A percentile compares a stretch with the other conserved stretches of the same genome.
These are phyloP conservation scores for Scomber japonicus DNA, from an alignment of 2,113 vertebrate species.

Conservation along the genomic window DNA sequence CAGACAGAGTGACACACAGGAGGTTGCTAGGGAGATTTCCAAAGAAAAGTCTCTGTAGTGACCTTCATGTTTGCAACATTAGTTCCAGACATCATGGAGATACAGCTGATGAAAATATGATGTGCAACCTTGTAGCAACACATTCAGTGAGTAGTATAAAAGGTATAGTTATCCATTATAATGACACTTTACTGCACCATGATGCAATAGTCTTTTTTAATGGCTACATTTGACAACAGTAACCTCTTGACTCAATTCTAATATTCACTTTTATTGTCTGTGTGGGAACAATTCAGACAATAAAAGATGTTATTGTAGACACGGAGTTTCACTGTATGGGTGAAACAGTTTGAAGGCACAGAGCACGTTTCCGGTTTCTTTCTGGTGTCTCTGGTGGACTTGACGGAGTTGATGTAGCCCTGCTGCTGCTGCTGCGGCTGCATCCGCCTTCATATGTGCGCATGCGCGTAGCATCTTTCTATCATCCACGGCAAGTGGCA, in stretches of 20 bases:
- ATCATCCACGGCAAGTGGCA: slow-evolving; percentile 38
- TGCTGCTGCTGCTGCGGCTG: slow-evolving; percentile 29
- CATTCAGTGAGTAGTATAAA: not conserved
- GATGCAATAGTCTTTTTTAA: too few relatives aligned
- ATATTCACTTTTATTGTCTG: too few relatives aligned
- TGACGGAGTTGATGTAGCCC: slow-evolving; percentile 18
- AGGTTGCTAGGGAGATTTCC: slow-evolving; percentile 4
- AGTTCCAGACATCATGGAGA: not conserved
- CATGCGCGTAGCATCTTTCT: slow-evolving; percentile 70
- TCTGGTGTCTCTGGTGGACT: not conserved
- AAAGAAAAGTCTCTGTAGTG: slow-evolving; percentile 49
- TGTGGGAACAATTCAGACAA: too few relatives aligned
- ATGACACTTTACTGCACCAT: not conserved
- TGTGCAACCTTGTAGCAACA: not conserved
- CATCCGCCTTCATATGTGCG: slow-evolving; percentile 63
- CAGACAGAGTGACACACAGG: not conserved
- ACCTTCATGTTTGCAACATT: not conserved
- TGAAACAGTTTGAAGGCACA: slow-evolving; percentile 11
- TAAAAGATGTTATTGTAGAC: too few relatives aligned
- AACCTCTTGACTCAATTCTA: too few relatives aligned
- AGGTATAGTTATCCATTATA: too few relatives aligned
- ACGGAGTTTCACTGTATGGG: not conserved
- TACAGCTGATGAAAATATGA: not conserved
- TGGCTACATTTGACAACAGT: too few relatives aligned
- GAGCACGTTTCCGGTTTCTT: not conserved